These are phyloP conservation scores for Saccostrea cuccullata DNA, from an alignment of 1,140 invertebrate genomes.

Conservation along the genomic window DNA sequence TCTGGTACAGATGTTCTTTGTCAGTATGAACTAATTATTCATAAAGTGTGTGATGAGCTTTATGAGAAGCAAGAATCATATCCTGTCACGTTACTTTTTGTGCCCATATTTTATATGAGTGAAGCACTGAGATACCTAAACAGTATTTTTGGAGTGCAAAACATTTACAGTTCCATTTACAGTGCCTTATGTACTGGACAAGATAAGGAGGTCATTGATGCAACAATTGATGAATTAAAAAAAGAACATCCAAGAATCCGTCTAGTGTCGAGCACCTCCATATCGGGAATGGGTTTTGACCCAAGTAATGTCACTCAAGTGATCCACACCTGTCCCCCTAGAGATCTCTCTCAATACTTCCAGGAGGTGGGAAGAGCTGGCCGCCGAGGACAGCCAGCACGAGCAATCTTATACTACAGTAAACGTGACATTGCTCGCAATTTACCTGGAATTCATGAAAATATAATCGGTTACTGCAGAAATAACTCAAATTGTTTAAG, in stretches of 20 bases:
- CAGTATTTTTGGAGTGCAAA: background rate
- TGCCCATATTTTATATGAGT: background rate
- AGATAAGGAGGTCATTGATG: no score
- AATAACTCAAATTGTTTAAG: background rate
- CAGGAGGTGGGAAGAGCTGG: slow-evolving; percentile 46
- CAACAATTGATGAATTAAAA: slow-evolving; percentile 43
- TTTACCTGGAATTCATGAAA: background rate
- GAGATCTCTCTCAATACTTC: slow-evolving; percentile 39
- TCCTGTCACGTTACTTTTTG: background rate
- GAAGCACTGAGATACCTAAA: background rate
- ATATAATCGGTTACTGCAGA: background rate
- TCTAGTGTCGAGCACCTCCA: slow-evolving; percentile 39
- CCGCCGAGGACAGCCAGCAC: slow-evolving; percentile 30
- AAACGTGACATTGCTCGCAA: background rate
- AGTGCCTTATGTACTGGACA: no score
- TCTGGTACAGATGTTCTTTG: background rate
- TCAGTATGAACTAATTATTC: background rate
- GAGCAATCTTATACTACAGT: background rate
- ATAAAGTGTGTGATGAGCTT: background rate
- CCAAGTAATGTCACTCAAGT: slow-evolving; percentile 40
- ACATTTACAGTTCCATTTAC: no score
- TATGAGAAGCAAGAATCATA: background rate
- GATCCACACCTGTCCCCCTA: slow-evolving; percentile 42
- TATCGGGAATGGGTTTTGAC: slow-evolving; percentile 46
- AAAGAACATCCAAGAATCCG: slow-evolving; percentile 40